Evolutionary conservation across 1,140 invertebrate species (phyloP).

Genomic region (Oreohelix idahoensis): DNA sequence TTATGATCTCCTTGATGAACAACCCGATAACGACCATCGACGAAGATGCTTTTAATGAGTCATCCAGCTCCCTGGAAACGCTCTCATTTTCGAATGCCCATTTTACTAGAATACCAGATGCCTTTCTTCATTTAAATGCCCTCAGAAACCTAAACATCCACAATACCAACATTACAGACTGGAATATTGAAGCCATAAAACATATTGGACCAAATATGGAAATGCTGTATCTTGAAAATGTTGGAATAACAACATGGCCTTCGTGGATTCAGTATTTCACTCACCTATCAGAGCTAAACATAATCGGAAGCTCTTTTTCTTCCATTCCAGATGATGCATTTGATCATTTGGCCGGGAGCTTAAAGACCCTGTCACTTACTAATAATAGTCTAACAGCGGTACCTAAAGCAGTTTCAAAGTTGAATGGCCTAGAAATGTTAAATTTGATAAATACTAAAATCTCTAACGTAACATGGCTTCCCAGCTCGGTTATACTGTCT

Average conservation of each 20-base stretch:
- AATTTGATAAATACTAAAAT: neutral
- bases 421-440: neutral
- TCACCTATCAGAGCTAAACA: neutral
- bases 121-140: neutral
- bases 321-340: neutral
- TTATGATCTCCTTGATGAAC: neutral
- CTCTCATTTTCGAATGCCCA: neutral
- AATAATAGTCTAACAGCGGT: neutral
- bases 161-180: neutral
- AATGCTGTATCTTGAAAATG: neutral
- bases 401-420: neutral
- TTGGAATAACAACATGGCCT: neutral
- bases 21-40: neutral
- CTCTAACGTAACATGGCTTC: neutral
- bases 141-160: neutral
- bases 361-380: neutral
- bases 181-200: neutral
- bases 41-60: neutral
- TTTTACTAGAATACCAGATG: neutral
- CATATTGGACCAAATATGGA: neutral
- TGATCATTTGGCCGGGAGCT: neutral
- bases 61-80: neutral
- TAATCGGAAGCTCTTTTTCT: neutral
- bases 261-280: neutral
- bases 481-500: neutral